Evolutionary conservation across 64 coral and sea anemone species (phyloP).

Genomic region (Pachyseris speciosa): DNA sequence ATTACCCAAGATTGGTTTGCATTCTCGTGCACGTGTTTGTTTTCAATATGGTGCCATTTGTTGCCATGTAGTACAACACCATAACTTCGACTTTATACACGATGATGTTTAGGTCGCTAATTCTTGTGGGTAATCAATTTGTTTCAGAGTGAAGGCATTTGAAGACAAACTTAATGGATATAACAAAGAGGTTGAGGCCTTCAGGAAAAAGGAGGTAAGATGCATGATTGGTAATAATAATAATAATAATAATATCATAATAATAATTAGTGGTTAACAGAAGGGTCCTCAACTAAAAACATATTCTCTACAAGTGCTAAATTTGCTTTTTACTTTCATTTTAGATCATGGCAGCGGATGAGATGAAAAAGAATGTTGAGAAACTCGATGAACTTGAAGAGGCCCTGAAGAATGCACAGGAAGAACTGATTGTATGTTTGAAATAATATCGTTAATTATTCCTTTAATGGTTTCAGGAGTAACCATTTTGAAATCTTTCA

Average conservation of each 20-base stretch:
- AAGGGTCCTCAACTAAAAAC: no score
- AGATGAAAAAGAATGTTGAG: slow-evolving; percentile 99
- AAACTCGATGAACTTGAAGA: slow-evolving; percentile 97
- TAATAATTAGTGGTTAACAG: no score
- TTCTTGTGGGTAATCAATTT: background rate
- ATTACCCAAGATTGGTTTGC: no score
- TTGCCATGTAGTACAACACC: no score
- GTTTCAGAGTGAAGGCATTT: slow-evolving; percentile 84
- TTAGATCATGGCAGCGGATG: slow-evolving; percentile 97
- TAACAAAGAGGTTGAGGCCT: slow-evolving; percentile 98
- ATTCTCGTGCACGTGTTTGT: no score
- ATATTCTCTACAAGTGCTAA: no score
- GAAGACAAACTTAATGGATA: slow-evolving; percentile 96
- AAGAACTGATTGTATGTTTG: slow-evolving; percentile 86
- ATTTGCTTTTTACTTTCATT: background rate
- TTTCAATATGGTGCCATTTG: no score
- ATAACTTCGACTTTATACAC: background rate
- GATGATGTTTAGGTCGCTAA: no score
- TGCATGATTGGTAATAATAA: background rate
- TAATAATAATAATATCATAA: no score
- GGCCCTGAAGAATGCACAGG: slow-evolving; percentile 67
- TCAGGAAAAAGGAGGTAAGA: slow-evolving; percentile 96
- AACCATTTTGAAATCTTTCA: no score
- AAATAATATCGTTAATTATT: no score
- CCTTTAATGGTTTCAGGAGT: no score